phyloP scores from a whole-genome alignment of 2,888 invertebrate genomes.

The Drosophila subsilvestris region DNA sequence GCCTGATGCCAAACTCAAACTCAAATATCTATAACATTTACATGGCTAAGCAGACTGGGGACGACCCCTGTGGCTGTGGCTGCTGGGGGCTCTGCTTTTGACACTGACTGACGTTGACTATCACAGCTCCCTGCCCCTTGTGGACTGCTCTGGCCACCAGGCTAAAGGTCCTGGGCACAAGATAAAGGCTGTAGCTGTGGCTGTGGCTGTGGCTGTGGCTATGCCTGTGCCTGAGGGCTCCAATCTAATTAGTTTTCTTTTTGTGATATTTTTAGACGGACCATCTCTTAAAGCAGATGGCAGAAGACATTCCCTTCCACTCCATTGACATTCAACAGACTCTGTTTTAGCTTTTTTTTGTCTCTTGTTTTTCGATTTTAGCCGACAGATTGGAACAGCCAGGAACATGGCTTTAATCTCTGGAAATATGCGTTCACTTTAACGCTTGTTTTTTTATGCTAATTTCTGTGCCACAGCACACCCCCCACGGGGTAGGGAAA shows the following conservation, averaged over 20 bases:
- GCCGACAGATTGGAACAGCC: background rate
- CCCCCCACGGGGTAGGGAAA: background rate
- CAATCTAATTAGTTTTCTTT: constrained; percentile 41
- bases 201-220: background rate
- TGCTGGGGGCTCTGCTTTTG: background rate
- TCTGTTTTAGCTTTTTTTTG: background rate
- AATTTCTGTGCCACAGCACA: background rate
- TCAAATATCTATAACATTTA: constrained; percentile 45
- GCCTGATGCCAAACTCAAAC: background rate
- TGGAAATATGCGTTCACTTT: background rate
- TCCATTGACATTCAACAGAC: background rate
- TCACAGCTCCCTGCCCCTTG: constrained; percentile 2
- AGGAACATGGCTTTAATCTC: background rate
- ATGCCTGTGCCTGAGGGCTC: constrained; percentile 10
- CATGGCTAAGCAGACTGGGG: constrained; percentile 28
- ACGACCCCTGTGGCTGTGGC: background rate
- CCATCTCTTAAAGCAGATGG: constrained; percentile 20
- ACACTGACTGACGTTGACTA: constrained; percentile 29
- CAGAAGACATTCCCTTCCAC: background rate
- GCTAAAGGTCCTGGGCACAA: background rate
- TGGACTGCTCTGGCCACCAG: background rate
- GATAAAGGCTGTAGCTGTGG: background rate
- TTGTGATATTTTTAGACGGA: constrained; percentile 26
- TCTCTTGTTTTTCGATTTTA: background rate
- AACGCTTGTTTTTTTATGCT: background rate